Conservation (phyloP, 2,797 vertebrate genomes). For the Babyrousa celebensis region DNA sequence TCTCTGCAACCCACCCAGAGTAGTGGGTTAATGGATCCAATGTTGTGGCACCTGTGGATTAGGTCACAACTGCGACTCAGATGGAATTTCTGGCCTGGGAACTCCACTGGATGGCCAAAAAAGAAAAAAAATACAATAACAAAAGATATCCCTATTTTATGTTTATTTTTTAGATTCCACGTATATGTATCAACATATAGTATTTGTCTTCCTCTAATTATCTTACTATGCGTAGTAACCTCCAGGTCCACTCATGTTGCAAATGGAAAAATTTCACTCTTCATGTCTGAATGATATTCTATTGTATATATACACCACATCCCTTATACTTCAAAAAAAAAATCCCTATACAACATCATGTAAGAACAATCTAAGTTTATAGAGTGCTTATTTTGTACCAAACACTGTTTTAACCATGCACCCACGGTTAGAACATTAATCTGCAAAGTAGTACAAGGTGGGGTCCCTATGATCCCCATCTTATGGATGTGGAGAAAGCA, state of each 20-base stretch:
- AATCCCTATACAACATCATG: background rate
- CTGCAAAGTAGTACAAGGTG: accelerated
- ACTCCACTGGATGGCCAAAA: too few species aligned
- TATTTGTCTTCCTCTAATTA: background rate
- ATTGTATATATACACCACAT: background rate
- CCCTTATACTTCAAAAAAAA: background rate
- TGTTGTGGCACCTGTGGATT: too few species aligned
- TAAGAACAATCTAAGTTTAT: background rate
- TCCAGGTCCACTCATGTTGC: background rate
- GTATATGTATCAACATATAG: background rate
- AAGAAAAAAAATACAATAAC: background rate
- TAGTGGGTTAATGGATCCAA: too few species aligned
- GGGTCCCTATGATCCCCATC: background rate
- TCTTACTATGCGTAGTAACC: background rate
- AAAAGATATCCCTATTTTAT: background rate
- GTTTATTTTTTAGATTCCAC: background rate
- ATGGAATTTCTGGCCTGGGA: too few species aligned
- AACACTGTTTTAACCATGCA: background rate
- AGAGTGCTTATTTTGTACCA: background rate
- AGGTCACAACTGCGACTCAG: too few species aligned
- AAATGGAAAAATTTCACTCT: background rate
- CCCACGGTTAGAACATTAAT: background rate
- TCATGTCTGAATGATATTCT: background rate
- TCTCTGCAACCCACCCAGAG: too few species aligned
- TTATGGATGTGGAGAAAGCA: background rate